Evolutionary conservation across 2,888 invertebrate genomes (phyloP), one percentile per base, ranked within the genome.

Genomic region (Syritta pipiens): DNA sequence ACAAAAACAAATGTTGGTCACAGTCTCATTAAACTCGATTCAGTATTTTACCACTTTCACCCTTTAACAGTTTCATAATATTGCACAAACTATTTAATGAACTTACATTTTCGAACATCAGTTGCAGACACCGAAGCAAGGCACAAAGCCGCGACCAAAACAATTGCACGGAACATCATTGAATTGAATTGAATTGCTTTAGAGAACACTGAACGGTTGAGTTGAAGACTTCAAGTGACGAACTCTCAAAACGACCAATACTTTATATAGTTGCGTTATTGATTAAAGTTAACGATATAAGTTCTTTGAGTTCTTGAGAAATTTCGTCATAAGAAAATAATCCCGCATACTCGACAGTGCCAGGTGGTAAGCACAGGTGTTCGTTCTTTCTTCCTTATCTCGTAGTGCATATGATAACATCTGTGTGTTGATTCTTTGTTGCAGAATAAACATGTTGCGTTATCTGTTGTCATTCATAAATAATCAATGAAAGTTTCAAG

Each of bases 51-150:
- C n/a, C 14, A 7, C 17, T 37, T 14, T 1, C 14, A 14, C 35
- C 1, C 12, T 35, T 7, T 35, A 6, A 28, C n/a, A 9, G 2
- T 2, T 28, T 2, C 2, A 28, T 28, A 28, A 3, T 1, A 3
- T 6, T 37, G 6, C 7, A 37, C 7, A 1, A 17, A 1, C 7
- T 7, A 12, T 7, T 9, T 26, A 26, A 20, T 28, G 6, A 10
- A 57, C 74, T 74, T 74, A 79, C 79, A 79, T 51, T 68, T 10
- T 30, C 30, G 60, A 4, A 79, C 79, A 32, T 67, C 67, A 3
- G 79, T 79, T 44, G 67, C 30, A 14, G 67, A 48, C 55, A 30
- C 49, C 0, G 49, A 44, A 7, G 46, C 55, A 57, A 46, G 24
- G 3, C 42, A 44, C n/a, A 68, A 1, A 49, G 14, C 28, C 3